Evolutionary conservation across 2,888 invertebrate species (phyloP), one percentile per base, ranked within the genome.

Genomic region (Cremastinae sp.): DNA sequence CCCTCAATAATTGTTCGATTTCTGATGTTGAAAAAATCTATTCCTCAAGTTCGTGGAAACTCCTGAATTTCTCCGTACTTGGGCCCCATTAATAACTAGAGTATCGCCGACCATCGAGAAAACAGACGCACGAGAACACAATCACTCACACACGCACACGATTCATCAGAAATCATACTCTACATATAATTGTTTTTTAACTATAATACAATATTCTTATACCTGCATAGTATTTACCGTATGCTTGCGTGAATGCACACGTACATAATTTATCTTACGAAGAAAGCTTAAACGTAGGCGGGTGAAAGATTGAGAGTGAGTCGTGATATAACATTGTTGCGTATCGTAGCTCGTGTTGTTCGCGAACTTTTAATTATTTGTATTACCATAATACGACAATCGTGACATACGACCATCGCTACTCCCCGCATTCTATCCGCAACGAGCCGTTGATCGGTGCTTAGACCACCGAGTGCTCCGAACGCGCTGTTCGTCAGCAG

Each of bases 301-400:
- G 96, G 96, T 84, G 96, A 95, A 78, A 96, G 91, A 90, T 96
- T 95, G 55, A 96, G 92, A 45, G 96, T 96, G 85, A 96, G 93
- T 90, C 94, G 95, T 75, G 95, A 93, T 80, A 96, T 92, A 81
- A 95, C 94, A 88, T 95, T 94, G 91, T 95, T 96, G 83, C 96
- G 93, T 73, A 94, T 95, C 71, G 95, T 95, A 73, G 97, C 94
- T 84, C 96, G 93, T 78, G 94, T 95, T 73, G 94, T 95, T 88
- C 94, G 93, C 80, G 96, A 96, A 18, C 97, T 96, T 90, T 96
- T 95, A 88, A 98, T 97, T 88, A 98, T 97, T 91, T 97, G 96
- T 83, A 97, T 93, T 74, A 98, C 96, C 95, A 98, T 96, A 75
- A 96, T 95, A 89, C 96, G 96, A 91, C 98, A 98, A 91, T 98